Base-by-base conservation (phyloP, 1,140 invertebrate species). In the Phymorhynchus buccinoides region DNA sequence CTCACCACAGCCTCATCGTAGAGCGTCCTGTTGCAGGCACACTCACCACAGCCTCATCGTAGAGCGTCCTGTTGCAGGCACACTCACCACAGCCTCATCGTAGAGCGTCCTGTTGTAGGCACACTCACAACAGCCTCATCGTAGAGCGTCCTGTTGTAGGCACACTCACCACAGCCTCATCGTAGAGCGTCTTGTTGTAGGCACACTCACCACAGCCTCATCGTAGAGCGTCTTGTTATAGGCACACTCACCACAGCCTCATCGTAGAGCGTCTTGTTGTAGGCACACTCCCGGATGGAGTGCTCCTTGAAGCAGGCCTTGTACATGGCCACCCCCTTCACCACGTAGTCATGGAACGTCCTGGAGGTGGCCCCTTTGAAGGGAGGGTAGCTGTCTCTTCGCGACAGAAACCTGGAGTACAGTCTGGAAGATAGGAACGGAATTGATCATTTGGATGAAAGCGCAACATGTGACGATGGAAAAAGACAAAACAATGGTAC, bases 341-440 rank as follows among this genome's bases (percentile, higher is more conserved):
- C 37, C 1, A 85, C 84, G 30, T 85, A 80, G 27, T 48, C 73
- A 39, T 88, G 87, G 77, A 88, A 88, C 39, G 71, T 80, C 3
- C 30, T 0, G 6, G 87, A 83, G 1, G 71, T 85, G 14, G 87
- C 68, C 6, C 75, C 77, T 35, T 73, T 41, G 73, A 52, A 83
- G 6, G 80, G 85, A 30, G 80, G 68, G 77, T 62, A 27, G 41
- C 77, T 37, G 56, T 80, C 62, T 83, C 86, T 81, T 68, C 87
- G 80, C 48, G 87, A 79, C 84, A 88, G 44, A 73, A 88, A 44
- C 44, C 87, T 35, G 12, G 87, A 88, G 62, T 88, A 88, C 75
- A 88, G 68, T 48, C 87, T 88, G 84, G 30, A 66, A 81, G 14
- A 80, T 7, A 75, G 30, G 18, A 30, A 42, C 9, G 0, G 41